Evolutionary conservation across 2,888 invertebrate genomes (phyloP), one percentile per base, ranked within the genome.

Genomic region (Polietes domitor): DNA sequence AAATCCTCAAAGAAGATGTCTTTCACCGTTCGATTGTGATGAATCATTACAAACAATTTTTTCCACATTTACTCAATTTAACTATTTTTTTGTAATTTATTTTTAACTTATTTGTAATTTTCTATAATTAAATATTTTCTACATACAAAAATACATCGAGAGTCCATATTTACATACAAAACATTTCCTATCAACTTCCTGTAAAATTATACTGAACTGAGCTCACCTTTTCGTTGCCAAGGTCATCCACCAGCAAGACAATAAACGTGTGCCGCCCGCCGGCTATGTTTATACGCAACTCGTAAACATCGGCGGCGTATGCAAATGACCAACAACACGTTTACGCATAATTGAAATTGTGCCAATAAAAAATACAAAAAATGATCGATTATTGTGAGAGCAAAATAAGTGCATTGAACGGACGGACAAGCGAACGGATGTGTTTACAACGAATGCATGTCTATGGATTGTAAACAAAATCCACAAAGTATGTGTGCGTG

Each of bases 191-290:
- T 9, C 47, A 2, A 65, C 41, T 65, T 21, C 21, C 21, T 15
- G 10, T 43, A 19, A 17, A 41, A 17, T 41, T 65, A 41, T 32
- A 19, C 0, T 19, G 7, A 19, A n/a, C 26, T 1, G n/a, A 71
- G 32, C 32, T 72, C 32, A 72, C 37, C 17, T 50, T 72, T 72
- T 72, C 71, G 55, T 53, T 72, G 15, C 6, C 71, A 72, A 55
- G 71, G 50, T 72, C 71, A 72, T n/a, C n/a, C n/a, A n/a, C n/a
- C 4, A 6, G n/a, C 1, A 5, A 37, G 32, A 12, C 65, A 65
- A 19, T 37, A 32, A 55, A 32, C 37, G 71, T 32, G 32, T 32
- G 61, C 0, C n/a, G 32, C 24, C 3, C 12, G 15, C 7, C 10
- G 19, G 5, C 15, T 19, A 5, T 41, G 21, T 37, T 32, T 10